Evolutionary conservation across 2,888 invertebrate species (phyloP), one percentile per base, ranked within the genome.

Genomic region (Linnaemya vulpina): DNA sequence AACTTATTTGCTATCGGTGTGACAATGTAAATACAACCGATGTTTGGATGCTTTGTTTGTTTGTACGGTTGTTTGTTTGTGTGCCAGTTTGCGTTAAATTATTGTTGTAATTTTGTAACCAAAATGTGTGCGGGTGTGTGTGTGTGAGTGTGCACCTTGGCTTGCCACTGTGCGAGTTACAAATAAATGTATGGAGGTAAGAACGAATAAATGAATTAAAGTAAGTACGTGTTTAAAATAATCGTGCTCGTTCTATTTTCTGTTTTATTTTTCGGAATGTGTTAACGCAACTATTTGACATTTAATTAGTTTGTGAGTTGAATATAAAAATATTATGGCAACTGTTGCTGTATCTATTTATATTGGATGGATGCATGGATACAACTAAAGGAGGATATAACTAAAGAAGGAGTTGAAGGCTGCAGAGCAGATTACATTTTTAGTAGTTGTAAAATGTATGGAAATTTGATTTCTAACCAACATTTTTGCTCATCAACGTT

Each of bases 251-350:
- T 53, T 67, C 13, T 51, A 30, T 78, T 78, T 53, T 43, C 17
- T 20, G 51, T 70, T 40, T 89, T 38, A 60, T 74, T 89, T 63
- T 85, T 40, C 86, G 83, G 90, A 90, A 90, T 90, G 90, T 90
- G 91, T 90, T 90, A 90, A 90, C 89, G 90, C 88, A 90, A 90
- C 89, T 90, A 90, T 90, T 90, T 90, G 90, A 90, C 91, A 90
- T 90, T 90, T 90, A 90, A 90, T 90, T 90, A 90, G 90, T 90
- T 90, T 90, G 90, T 89, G 90, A 90, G 91, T 86, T 87, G 90
- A 91, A 90, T 90, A 90, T 71, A 89, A 87, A 88, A 90, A 90
- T 80, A 83, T 84, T 83, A 73, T 80, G 75, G 30, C 65, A 74
- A 75, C 62, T 76, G 60, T 70, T 65, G 46, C 43, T 74, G 40